Percentiles rank a stretch among this genome's conserved stretches.
phyloP scores from a whole-genome alignment of 1,140 invertebrate species.

The Oncopodura yosiiana region DNA sequence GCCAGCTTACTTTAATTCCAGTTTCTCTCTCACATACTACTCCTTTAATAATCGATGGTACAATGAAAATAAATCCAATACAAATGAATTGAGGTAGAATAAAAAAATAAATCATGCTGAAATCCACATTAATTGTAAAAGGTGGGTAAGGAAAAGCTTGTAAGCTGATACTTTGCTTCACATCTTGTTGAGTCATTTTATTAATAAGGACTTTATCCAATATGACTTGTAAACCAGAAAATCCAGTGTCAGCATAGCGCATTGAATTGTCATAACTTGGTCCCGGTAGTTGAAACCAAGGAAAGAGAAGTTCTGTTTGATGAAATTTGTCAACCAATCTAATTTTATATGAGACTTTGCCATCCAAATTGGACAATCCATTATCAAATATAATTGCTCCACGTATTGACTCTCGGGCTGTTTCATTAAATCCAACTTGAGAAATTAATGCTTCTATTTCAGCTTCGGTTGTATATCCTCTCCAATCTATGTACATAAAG shows the following conservation, averaged over 20 bases:
- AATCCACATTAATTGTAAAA: constrained; percentile 11
- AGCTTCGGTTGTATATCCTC: constrained; percentile 13
- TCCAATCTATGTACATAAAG: constrained; percentile 17
- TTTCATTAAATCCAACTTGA: constrained; percentile 6
- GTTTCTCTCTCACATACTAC: constrained; percentile 34
- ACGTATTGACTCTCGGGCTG: neutral
- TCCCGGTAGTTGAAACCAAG: constrained; percentile 56
- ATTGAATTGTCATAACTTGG: constrained; percentile 39
- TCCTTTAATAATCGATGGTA: constrained; percentile 26
- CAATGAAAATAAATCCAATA: constrained; percentile 33
- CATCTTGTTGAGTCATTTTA: neutral
- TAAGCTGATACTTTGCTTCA: constrained; percentile 15
- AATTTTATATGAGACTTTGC: constrained; percentile 25
- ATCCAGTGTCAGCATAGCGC: constrained; percentile 23
- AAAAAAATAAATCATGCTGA: constrained; percentile 25
- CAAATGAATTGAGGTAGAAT: constrained; percentile 21
- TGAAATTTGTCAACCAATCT: constrained; percentile 14
- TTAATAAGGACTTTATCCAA: constrained; percentile 25
- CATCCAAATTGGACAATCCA: constrained; percentile 3
- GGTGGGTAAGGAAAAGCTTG: constrained; percentile 35
- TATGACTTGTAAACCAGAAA: constrained; percentile 23
- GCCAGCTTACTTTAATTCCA: constrained; percentile 28
- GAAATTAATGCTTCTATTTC: constrained; percentile 24
- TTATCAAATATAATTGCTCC: constrained; percentile 27
- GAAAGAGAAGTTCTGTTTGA: constrained; percentile 54